Evolutionary conservation across 2,888 invertebrate genomes (phyloP).

Genomic region (Galeruca laticollis): DNA sequence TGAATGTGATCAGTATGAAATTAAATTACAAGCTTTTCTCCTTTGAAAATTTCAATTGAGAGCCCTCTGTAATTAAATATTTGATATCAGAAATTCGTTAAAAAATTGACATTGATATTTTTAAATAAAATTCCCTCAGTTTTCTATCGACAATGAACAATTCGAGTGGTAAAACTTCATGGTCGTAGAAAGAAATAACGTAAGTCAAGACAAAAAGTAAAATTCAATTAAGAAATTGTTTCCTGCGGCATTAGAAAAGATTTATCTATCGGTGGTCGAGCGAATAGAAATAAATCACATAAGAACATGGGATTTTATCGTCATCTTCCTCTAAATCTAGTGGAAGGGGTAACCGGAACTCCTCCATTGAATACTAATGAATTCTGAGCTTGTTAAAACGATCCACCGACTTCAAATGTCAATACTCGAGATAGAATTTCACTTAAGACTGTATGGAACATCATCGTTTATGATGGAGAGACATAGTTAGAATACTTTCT

Average conservation of each 20-base stretch:
- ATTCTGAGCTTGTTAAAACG: slow-evolving; percentile 7
- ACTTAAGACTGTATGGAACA: slow-evolving; percentile 5
- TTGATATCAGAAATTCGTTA: no score
- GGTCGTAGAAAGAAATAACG: not conserved
- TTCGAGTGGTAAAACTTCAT: no score
- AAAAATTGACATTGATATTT: no score
- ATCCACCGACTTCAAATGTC: slow-evolving; percentile 13
- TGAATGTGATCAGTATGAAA: no score
- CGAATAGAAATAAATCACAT: slow-evolving; percentile 43
- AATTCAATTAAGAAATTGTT: slow-evolving; percentile 38
- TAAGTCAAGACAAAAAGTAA: slow-evolving; percentile 16
- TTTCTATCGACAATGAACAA: no score
- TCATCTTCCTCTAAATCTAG: slow-evolving; percentile 18
- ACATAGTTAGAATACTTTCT: not conserved
- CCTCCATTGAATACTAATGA: slow-evolving; percentile 19
- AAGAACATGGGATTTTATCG: slow-evolving; percentile 34
- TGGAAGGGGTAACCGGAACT: not conserved
- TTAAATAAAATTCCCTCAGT: no score
- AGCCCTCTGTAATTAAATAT: no score
- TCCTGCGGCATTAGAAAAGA: slow-evolving; percentile 30
- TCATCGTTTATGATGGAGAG: not conserved
- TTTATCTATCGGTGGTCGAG: slow-evolving; percentile 31
- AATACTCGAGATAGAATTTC: slow-evolving; percentile 19
- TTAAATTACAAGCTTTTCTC: no score
- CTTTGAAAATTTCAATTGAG: no score